Conservation (phyloP, 2,797 vertebrate genomes). For the Garrulus glandarius region DNA sequence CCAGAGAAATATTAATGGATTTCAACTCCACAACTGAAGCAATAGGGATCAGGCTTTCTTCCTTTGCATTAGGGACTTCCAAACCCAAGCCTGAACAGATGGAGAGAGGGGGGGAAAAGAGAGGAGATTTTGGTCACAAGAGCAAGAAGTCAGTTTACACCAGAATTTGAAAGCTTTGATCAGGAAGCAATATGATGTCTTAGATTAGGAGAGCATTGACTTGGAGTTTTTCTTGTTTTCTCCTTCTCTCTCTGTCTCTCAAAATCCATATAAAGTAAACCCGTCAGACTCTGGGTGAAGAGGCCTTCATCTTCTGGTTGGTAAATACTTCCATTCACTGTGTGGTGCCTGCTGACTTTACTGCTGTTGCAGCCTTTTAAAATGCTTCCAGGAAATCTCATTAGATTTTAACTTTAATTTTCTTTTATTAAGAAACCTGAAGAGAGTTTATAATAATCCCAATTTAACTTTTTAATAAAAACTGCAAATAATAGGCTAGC, state of each 20-base stretch:
- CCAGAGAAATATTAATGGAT: conserved; percentile 10
- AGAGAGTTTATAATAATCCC: background rate
- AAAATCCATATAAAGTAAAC: background rate
- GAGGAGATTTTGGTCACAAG: background rate
- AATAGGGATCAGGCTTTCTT: background rate
- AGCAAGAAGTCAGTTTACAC: background rate
- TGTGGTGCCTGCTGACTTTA: background rate
- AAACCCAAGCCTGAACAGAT: background rate
- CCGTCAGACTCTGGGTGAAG: background rate
- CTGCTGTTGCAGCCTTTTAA: conserved; percentile 6
- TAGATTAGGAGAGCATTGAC: background rate
- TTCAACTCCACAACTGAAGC: background rate
- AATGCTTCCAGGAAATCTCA: conserved; percentile 19
- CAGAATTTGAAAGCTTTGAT: background rate
- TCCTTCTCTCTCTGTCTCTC: background rate
- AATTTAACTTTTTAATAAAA: conserved; percentile 56
- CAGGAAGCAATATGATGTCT: background rate
- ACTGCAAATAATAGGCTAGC: background rate
- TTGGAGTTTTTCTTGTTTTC: background rate
- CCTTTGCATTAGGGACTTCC: background rate
- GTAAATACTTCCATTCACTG: conserved; percentile 24
- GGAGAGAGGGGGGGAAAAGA: background rate
- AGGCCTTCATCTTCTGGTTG: background rate
- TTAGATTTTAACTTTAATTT: background rate
- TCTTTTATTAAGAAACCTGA: conserved; percentile 22